These are phyloP conservation scores for Phylloscopus trochiloides DNA, from an alignment of 2,113 vertebrate genomes.

Conservation along the genomic window DNA sequence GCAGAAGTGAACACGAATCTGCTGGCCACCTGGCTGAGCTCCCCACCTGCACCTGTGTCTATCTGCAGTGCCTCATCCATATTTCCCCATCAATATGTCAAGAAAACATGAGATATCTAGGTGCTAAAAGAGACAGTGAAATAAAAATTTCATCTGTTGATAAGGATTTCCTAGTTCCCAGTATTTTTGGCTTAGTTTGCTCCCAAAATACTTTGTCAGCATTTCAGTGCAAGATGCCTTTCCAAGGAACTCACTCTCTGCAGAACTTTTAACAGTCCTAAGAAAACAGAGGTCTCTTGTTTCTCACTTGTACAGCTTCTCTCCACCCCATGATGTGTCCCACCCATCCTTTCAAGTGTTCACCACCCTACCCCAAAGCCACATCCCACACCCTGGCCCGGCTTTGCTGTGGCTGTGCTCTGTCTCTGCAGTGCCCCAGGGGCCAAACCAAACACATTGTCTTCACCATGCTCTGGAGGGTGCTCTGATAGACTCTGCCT, in stretches of 20 bases:
- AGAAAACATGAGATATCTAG: not conserved
- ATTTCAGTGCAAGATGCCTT: not conserved
- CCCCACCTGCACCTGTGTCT: not conserved
- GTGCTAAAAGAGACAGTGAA: not conserved
- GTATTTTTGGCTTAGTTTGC: not conserved
- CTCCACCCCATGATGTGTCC: not conserved
- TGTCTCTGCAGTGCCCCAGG: not conserved
- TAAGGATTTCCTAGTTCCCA: not conserved
- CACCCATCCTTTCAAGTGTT: not conserved
- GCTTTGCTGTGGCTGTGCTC: not conserved
- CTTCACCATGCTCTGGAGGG: not conserved
- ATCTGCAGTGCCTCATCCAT: not conserved
- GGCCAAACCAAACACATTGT: not conserved
- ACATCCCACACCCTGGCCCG: not conserved
- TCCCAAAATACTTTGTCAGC: not conserved
- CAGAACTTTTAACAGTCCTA: not conserved
- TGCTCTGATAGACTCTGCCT: not conserved
- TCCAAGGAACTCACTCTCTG: not conserved
- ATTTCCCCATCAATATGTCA: not conserved
- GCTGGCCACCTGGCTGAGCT: not conserved
- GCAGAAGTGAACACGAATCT: not conserved
- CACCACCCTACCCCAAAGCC: not conserved
- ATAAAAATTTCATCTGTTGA: not conserved
- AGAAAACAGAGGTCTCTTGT: not conserved
- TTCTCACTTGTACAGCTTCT: not conserved